Conservation (phyloP, 2,113 vertebrate genomes). For the Proterorhinus semilunaris region DNA sequence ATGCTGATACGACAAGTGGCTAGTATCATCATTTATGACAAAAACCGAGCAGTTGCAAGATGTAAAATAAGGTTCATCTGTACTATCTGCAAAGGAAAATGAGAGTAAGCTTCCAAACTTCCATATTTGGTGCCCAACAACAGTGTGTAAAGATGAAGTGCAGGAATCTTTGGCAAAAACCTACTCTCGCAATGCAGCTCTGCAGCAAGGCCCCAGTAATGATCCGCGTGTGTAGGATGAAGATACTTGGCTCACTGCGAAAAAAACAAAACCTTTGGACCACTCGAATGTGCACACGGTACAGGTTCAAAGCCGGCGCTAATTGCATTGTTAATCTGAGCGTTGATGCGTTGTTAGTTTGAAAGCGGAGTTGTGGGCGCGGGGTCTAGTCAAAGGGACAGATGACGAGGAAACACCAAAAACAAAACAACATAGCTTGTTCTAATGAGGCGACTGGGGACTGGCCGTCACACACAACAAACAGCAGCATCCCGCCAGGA, state of each 20-base stretch:
- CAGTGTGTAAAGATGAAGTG: no score
- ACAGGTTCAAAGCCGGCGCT: constrained; percentile 10
- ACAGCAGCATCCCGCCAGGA: constrained; percentile 36
- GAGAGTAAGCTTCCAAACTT: no score
- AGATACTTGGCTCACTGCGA: not conserved
- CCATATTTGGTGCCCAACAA: no score
- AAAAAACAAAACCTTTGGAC: not conserved
- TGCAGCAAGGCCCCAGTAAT: no score
- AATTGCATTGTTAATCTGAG: constrained; percentile 42
- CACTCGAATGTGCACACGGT: not conserved
- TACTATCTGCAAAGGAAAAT: no score
- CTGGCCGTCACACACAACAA: constrained; percentile 50
- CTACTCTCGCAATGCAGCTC: no score
- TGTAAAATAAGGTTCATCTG: no score
- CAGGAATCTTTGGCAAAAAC: no score
- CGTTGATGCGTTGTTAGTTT: constrained; percentile 36
- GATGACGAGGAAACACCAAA: constrained; percentile 61
- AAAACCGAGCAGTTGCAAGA: no score
- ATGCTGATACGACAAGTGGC: no score
- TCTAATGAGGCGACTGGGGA: constrained; percentile 73
- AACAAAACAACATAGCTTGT: constrained; percentile 59
- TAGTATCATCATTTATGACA: no score
- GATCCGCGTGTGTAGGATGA: not conserved
- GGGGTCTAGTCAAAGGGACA: constrained; percentile 59
- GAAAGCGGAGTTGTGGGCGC: constrained; percentile 31